Base-by-base conservation (phyloP, 2,888 invertebrate species). In the Himalopsyche japonica region DNA sequence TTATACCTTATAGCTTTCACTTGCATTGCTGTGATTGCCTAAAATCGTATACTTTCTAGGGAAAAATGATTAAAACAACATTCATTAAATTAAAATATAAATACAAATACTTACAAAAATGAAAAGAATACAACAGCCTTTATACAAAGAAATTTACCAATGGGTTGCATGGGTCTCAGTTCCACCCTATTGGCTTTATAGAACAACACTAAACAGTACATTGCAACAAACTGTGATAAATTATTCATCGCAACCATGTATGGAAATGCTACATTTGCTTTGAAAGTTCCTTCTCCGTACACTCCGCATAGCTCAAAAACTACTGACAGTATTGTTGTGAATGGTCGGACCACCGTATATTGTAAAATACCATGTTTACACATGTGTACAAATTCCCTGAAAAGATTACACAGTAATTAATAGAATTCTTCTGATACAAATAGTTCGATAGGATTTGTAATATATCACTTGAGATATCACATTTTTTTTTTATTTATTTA, bases 41-140 rank as follows among this genome's bases (percentile, higher is more conserved):
- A 15, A 12, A 43, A 1, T 3, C 7, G 15, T 43, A 15, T 37
- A 37, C 10, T n/a, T n/a, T n/a, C n/a, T n/a, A n/a, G n/a, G n/a
- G n/a, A n/a, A n/a, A n/a, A n/a, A n/a, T n/a, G n/a, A n/a, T n/a
- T n/a, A n/a, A n/a, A n/a, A n/a, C n/a, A n/a, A n/a, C n/a, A n/a
- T n/a, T n/a, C n/a, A n/a, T n/a, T n/a, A n/a, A n/a, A n/a, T n/a
- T n/a, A n/a, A n/a, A n/a, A n/a, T n/a, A n/a, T n/a, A 47, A 78
- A 84, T 83, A 81, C 82, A 15, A 30, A 79, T 27, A 94, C 97
- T 96, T 94, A 98, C 98, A 98, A 98, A 92, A 99, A 99, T 78
- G 98, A 98, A 90, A 98, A 97, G 93, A 99, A 99, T 32, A 99
- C 98, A 82, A 99, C 98, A 87, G 98, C 97, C 92, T 99, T 99